Conservation (phyloP, 2,113 vertebrate species). For the Willisornis vidua region DNA sequence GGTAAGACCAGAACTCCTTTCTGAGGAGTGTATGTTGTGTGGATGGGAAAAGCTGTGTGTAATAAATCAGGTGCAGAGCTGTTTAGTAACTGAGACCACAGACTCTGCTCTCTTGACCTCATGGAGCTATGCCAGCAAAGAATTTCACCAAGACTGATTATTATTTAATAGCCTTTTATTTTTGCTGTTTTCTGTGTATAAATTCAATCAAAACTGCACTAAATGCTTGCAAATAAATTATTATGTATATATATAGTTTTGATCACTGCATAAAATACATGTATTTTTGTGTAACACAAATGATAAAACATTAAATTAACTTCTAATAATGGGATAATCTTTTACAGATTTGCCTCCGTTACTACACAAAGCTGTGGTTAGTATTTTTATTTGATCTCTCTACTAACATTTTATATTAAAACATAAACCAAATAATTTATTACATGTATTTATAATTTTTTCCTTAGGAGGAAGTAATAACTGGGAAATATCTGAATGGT, state of each 20-base stretch:
- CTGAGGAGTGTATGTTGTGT: background rate
- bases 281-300: background rate
- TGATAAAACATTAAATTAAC: background rate
- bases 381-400: slow-evolving; percentile 63
- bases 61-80: background rate
- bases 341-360: slow-evolving; percentile 78
- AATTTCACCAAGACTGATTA: background rate
- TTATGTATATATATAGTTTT: background rate
- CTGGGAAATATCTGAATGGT: slow-evolving; percentile 82
- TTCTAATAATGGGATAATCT: slow-evolving; percentile 28
- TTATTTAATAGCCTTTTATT: background rate
- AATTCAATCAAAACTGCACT: background rate
- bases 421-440: background rate
- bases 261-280: background rate
- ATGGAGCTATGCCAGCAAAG: background rate
- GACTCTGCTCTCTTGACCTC: background rate
- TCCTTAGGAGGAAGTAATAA: slow-evolving; percentile 79
- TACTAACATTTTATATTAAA: background rate
- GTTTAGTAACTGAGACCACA: background rate
- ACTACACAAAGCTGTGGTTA: slow-evolving; percentile 77
- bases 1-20: slow-evolving; percentile 64
- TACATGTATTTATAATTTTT: slow-evolving; percentile 30
- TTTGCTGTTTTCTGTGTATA: background rate
- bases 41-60: background rate
- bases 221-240: background rate